phyloP scores from a whole-genome alignment of 2,797 vertebrate genomes.

The Diplodus puntazzo region DNA sequence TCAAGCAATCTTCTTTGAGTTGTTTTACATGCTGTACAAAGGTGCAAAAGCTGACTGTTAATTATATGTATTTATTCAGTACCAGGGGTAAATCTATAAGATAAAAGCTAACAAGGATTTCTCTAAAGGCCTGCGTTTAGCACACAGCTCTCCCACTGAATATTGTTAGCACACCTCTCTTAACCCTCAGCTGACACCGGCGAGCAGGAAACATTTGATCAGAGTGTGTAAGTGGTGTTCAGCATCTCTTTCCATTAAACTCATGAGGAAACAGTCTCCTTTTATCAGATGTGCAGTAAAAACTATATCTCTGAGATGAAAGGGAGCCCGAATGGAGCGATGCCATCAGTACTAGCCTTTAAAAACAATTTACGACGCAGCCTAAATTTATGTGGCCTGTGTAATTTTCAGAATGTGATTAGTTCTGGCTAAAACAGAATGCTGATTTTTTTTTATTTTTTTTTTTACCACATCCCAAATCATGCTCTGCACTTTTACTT shows the following conservation, averaged over 20 bases:
- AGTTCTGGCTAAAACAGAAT: background rate
- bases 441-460: background rate
- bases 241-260: slow-evolving; percentile 43
- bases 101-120: slow-evolving; percentile 23
- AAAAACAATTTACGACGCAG: slow-evolving; percentile 14
- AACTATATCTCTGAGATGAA: slow-evolving; percentile 31
- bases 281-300: slow-evolving; percentile 45
- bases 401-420: slow-evolving; percentile 36
- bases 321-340: slow-evolving; percentile 16
- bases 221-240: slow-evolving; percentile 29
- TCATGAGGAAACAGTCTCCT: slow-evolving; percentile 37
- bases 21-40: slow-evolving; percentile 1
- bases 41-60: background rate
- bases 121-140: slow-evolving; percentile 12
- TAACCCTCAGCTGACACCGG: slow-evolving; percentile 19
- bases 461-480: background rate
- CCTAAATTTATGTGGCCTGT: slow-evolving; percentile 36
- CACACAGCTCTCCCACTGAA: slow-evolving; percentile 19
- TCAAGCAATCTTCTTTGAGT: background rate
- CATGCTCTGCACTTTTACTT: slow-evolving; percentile 8
- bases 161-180: slow-evolving; percentile 3
- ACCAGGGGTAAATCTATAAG: slow-evolving; percentile 23
- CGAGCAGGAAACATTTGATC: slow-evolving; percentile 46
- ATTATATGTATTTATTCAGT: slow-evolving; percentile 25
- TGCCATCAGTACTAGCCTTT: slow-evolving; percentile 21